Percentiles rank a stretch among this genome's conserved stretches.
These are phyloP conservation scores for Synanthedon andrenaeformis DNA, from an alignment of 2,888 invertebrate species.

Conservation along the genomic window DNA sequence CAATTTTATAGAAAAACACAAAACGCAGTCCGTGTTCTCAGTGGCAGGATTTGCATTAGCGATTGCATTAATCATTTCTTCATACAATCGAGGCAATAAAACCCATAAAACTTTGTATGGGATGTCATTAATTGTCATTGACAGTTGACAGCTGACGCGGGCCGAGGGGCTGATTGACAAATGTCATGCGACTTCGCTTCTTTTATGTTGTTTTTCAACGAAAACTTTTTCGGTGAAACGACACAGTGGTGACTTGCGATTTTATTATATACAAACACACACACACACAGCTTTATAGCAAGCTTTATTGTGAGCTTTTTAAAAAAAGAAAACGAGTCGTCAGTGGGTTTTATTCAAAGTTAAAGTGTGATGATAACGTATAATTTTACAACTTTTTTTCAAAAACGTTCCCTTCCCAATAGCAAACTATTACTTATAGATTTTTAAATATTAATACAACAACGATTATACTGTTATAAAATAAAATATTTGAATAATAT, in stretches of 20 bases:
- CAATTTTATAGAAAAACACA: conserved; percentile 52
- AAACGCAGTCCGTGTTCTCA: conserved; percentile 48
- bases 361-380: too few species aligned
- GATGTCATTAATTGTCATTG: conserved; percentile 67
- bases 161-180: conserved; percentile 61
- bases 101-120: conserved; percentile 64
- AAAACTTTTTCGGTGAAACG: neutral
- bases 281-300: too few species aligned
- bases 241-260: neutral
- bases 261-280: neutral
- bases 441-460: neutral
- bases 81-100: conserved; percentile 58
- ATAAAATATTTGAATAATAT: neutral
- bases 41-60: conserved; percentile 64
- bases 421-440: too few species aligned
- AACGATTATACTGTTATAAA: too few species aligned
- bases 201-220: conserved; percentile 3
- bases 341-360: too few species aligned
- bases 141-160: conserved; percentile 48
- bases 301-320: too few species aligned
- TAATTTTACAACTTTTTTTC: too few species aligned
- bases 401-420: too few species aligned
- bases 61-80: conserved; percentile 65
- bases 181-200: conserved; percentile 45
- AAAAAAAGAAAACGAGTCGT: too few species aligned